phyloP scores from a whole-genome alignment of 35 echinoderm and acorn worm species.

The Eucidaris tribuloides region DNA sequence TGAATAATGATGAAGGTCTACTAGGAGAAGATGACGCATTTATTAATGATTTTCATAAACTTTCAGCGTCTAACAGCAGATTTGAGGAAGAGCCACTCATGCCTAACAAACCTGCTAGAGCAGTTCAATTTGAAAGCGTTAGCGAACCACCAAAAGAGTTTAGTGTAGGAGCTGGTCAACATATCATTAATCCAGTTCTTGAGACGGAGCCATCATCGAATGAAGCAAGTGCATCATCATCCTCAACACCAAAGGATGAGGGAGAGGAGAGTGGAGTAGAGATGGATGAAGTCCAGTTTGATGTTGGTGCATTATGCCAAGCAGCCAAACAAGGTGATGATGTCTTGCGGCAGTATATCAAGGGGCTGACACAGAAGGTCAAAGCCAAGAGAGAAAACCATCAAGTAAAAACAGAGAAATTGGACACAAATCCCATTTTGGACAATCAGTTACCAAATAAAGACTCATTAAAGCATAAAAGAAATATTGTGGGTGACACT shows the following conservation, averaged over 20 bases:
- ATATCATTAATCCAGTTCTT: neutral
- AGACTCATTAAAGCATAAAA: no score
- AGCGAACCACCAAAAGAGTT: neutral
- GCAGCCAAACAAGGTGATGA: conserved; percentile 92
- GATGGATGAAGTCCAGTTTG: conserved; percentile 44
- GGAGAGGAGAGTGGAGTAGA: conserved; percentile 6
- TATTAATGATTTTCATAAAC: neutral
- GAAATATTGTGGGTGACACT: no score
- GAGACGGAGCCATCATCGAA: neutral
- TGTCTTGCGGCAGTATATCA: conserved; percentile 77
- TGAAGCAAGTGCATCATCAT: neutral
- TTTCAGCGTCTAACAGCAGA: no score
- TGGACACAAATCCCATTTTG: neutral
- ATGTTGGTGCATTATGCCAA: conserved; percentile 62
- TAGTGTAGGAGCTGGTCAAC: no score
- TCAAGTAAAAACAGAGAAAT: neutral
- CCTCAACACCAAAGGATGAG: neutral
- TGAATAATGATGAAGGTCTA: no score
- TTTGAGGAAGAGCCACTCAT: no score
- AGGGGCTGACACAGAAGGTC: conserved; percentile 65
- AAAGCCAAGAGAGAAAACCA: conserved; percentile 17
- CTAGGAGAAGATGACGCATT: neutral
- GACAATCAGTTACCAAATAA: neutral
- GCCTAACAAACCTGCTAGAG: neutral
- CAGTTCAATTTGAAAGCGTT: no score